Evolutionary conservation across 92 coral and sea anemone genomes (phyloP), one percentile per base, ranked within the genome.

Genomic region (Scolanthus callimorphus): DNA sequence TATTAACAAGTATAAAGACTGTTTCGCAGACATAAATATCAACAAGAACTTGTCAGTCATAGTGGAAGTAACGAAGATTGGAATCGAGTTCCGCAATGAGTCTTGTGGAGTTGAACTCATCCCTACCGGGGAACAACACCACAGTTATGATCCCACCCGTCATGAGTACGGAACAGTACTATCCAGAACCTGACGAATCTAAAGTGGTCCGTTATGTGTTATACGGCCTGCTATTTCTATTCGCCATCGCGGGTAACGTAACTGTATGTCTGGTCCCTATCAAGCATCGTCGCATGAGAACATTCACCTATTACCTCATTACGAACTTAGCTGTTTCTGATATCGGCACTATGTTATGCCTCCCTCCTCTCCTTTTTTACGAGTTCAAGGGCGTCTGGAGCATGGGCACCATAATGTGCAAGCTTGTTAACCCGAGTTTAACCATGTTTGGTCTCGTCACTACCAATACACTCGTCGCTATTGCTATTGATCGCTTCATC

Each of bases 261-360:
- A 85, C 96, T 1, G 90, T 87, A 0, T 84, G 90, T 23, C 38
- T 71, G 39, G 80, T 87, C 0, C 96, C 96, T 11, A 56, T 77
- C 23, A 69, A 81, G 2, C 81, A 78, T 21, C 74, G 57, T 25
- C 85, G 96, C 44, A 82, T 87, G 96, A 65, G 96, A 51, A 82
- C 85, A 6, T 87, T 85, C 57, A 87, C 96, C 2, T 87, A 87
- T 58, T 78, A 59, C 59, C 54, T 87, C 44, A 78, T 87, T 17
- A 87, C 96, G 48, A 87, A 87, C 38, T 58, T 87, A 17, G 89
- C 96, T 1, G 90, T 87, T 15, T 87, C 96, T 13, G 96, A 87
- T 59, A 72, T 81, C 21, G 82, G 82, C 4, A 58, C 90, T 1
- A 87, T 83, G 78, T 64, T 87, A 4, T 87, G 89, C 26, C 70